Conservation (phyloP, 1,140 invertebrate species). For the Drosophila setifemur region DNA sequence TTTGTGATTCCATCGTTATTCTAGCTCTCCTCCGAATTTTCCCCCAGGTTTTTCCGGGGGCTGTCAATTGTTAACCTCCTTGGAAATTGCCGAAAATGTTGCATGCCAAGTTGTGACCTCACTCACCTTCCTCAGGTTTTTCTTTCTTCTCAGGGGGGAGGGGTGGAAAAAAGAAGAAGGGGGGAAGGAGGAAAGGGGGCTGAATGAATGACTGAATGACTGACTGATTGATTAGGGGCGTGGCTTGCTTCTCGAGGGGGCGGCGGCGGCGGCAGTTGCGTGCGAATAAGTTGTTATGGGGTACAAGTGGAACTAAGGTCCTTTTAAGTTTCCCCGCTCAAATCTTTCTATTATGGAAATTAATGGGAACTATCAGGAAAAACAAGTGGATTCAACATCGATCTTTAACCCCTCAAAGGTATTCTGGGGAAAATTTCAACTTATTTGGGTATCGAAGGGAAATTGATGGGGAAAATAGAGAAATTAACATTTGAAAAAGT, state of each 20-base stretch:
- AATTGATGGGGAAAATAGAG: too few relatives aligned
- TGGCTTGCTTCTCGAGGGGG: not conserved
- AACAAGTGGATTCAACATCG: slow-evolving; percentile 19
- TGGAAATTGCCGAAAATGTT: slow-evolving; percentile 35
- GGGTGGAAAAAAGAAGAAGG: not conserved
- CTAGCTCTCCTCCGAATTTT: slow-evolving; percentile 30
- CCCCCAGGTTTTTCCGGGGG: slow-evolving; percentile 27
- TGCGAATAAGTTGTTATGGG: slow-evolving; percentile 32
- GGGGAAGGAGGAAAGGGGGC: not conserved
- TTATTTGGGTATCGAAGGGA: too few relatives aligned
- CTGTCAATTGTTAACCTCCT: slow-evolving; percentile 54
- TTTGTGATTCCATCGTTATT: slow-evolving; percentile 23
- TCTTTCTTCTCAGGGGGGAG: not conserved
- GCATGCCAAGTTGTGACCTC: slow-evolving; percentile 45
- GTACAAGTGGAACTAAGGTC: not conserved
- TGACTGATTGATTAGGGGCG: slow-evolving; percentile 61
- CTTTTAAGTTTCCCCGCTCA: not conserved
- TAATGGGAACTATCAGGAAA: slow-evolving; percentile 26
- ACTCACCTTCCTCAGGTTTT: slow-evolving; percentile 15
- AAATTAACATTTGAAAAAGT: too few relatives aligned
- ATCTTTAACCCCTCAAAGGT: not conserved
- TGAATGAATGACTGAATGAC: slow-evolving; percentile 44
- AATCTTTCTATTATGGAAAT: slow-evolving; percentile 47
- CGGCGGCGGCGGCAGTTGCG: slow-evolving; percentile 16
- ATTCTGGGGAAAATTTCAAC: too few relatives aligned